Conservation (phyloP, 30 jellyfish, hydroid and myxozoan species). For the Cassiopea xamachana region DNA sequence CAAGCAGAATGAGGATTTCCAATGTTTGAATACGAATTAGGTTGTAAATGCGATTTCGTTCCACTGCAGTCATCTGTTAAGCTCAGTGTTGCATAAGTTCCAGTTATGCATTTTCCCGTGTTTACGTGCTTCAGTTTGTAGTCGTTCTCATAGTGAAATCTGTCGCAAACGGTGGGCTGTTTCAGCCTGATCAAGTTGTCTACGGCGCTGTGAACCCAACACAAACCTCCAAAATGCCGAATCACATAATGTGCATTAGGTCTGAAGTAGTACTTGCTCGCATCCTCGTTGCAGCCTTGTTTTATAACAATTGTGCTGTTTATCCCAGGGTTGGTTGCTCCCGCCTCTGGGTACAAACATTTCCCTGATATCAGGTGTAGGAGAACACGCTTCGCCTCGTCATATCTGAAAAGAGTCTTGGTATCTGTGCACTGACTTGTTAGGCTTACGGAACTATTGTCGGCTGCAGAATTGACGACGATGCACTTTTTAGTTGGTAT, state of each 20-base stretch:
- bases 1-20: not conserved
- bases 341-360: constrained; percentile 38
- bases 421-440: constrained; percentile 48
- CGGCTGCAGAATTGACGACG: constrained; percentile 1
- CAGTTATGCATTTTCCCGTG: constrained; percentile 35
- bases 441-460: not conserved
- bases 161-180: constrained; percentile 20
- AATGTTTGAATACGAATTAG: not conserved
- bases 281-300: not conserved
- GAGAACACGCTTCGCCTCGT: constrained; percentile 2
- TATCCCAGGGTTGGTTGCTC: not conserved
- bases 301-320: not conserved
- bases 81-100: not conserved
- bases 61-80: constrained; percentile 43
- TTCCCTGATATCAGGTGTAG: constrained; percentile 35
- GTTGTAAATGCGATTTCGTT: not conserved
- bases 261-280: constrained; percentile 27
- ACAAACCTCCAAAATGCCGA: not conserved
- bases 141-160: constrained; percentile 26
- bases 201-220: not conserved
- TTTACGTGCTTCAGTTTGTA: constrained; percentile 23
- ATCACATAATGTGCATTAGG: constrained; percentile 35
- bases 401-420: constrained; percentile 36
- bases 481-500: constrained; percentile 46
- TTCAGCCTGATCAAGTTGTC: not conserved